These are phyloP conservation scores for Eutrigla gurnardus DNA, from an alignment of 2,797 vertebrate species.

Conservation along the genomic window DNA sequence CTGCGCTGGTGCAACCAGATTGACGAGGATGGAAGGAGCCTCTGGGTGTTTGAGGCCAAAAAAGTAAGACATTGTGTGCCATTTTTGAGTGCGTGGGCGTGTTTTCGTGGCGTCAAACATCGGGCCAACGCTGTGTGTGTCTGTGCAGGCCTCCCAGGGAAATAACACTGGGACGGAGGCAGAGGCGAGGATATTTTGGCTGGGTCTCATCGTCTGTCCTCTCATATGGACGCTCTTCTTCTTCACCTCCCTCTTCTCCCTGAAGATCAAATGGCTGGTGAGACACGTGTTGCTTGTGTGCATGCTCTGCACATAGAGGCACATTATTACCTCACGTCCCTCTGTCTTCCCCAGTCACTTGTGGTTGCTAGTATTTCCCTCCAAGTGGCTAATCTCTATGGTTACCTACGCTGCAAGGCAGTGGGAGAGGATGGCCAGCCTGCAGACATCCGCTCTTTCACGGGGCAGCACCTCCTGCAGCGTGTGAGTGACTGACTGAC, in stretches of 20 bases:
- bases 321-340: not conserved
- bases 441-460: constrained; percentile 75
- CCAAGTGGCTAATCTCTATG: constrained; percentile 89
- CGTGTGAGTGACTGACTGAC: constrained; percentile 72
- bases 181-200: constrained; percentile 90
- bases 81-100: not conserved
- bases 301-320: not conserved
- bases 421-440: constrained; percentile 78
- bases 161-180: constrained; percentile 79
- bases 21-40: constrained; percentile 90
- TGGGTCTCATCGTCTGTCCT: constrained; percentile 89
- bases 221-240: constrained; percentile 90
- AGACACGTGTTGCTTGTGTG: constrained; percentile 51
- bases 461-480: constrained; percentile 80
- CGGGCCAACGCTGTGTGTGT: not conserved
- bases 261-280: constrained; percentile 92
- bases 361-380: constrained; percentile 88
- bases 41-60: constrained; percentile 91
- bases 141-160: constrained; percentile 34
- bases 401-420: constrained; percentile 88
- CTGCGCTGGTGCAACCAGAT: constrained; percentile 94
- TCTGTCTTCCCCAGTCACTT: constrained; percentile 78
- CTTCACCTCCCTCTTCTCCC: constrained; percentile 89
- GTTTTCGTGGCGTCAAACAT: not conserved
- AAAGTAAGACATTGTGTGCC: constrained; percentile 72